Conservation (phyloP, 1,140 invertebrate genomes). For the Vanessa atalanta region DNA sequence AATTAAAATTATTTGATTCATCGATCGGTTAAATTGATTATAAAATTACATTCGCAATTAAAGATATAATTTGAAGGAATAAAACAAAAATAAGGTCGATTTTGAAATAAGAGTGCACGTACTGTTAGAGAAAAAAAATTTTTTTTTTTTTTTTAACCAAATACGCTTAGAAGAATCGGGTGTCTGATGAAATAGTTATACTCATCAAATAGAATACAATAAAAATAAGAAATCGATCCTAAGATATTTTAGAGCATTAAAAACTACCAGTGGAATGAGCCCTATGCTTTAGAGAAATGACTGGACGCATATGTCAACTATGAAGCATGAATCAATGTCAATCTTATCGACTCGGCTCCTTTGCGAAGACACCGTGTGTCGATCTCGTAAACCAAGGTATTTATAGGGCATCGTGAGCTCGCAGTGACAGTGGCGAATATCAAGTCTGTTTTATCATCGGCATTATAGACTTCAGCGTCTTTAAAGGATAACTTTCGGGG, state of each 20-base stretch:
- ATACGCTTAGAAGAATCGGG: too few species aligned
- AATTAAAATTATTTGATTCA: too few species aligned
- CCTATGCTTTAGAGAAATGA: background rate
- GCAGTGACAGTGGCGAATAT: background rate
- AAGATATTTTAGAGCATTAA: background rate
- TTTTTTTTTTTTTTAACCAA: too few species aligned
- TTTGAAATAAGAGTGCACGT: too few species aligned
- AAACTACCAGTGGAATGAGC: background rate
- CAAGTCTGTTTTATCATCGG: background rate
- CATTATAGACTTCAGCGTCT: background rate
- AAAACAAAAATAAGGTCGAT: too few species aligned
- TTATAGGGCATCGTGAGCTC: slow-evolving; percentile 3
- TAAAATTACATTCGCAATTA: too few species aligned
- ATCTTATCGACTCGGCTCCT: slow-evolving; percentile 34
- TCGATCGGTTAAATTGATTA: too few species aligned
- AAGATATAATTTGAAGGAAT: too few species aligned
- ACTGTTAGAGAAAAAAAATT: too few species aligned
- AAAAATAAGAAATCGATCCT: too few species aligned
- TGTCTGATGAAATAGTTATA: too few species aligned
- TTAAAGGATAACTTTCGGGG: background rate
- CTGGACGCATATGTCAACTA: slow-evolving; percentile 29
- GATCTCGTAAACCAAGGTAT: slow-evolving; percentile 22
- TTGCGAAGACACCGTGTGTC: slow-evolving; percentile 12
- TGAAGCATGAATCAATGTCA: slow-evolving; percentile 33
- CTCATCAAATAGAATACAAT: background rate